A percentile compares a stretch with the other conserved stretches of the same genome.
Conservation (phyloP, 1,140 invertebrate species). For the Bombus haemorrhoidalis region DNA sequence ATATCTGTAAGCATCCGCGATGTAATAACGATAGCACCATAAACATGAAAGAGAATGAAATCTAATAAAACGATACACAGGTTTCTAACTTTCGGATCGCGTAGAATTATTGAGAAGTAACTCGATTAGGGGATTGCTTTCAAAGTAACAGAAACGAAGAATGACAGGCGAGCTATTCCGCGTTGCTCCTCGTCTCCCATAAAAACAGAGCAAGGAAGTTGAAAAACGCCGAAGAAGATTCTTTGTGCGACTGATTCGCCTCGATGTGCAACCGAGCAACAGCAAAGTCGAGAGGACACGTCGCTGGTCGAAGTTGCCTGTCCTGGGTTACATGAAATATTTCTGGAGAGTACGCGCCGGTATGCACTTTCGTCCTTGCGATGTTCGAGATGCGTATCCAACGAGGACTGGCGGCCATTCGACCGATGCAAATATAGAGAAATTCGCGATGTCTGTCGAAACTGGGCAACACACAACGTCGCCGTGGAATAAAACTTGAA, state of each 20-base stretch:
- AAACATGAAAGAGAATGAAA: not conserved
- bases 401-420: not conserved
- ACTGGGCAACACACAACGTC: not conserved
- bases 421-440: not conserved
- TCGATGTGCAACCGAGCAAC: not conserved
- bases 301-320: too few species aligned
- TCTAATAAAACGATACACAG: not conserved
- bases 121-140: not conserved
- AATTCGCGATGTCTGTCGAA: constrained; percentile 21
- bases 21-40: too few species aligned
- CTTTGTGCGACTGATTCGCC: not conserved
- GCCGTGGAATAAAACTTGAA: not conserved
- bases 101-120: not conserved
- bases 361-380: not conserved
- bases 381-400: not conserved
- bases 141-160: not conserved
- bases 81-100: not conserved
- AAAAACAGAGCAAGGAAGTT: not conserved
- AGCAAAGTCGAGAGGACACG: not conserved
- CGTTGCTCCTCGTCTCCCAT: not conserved
- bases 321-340: constrained; percentile 5
- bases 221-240: not conserved
- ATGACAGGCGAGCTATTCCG: not conserved
- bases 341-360: not conserved
- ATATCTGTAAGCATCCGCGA: too few species aligned